A percentile compares a stretch with the other conserved stretches of the same genome.
Conservation (phyloP, 2,888 invertebrate species). For the Proisotoma minuta region DNA sequence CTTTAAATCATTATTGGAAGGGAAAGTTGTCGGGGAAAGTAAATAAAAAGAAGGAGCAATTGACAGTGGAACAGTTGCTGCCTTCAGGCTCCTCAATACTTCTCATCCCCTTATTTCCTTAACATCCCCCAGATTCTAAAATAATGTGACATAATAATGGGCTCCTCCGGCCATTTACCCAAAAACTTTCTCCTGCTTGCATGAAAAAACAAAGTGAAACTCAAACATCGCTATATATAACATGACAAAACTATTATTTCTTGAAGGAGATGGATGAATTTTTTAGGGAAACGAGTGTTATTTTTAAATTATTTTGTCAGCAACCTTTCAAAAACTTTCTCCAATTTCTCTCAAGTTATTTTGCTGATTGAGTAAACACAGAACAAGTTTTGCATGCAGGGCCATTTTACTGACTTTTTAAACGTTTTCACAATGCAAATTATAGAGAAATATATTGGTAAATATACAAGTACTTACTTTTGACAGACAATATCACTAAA, state of each 20-base stretch:
- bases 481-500: too few relatives aligned
- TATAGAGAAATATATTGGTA: too few relatives aligned
- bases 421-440: too few relatives aligned
- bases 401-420: too few relatives aligned
- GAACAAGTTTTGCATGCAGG: too few relatives aligned
- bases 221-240: neutral
- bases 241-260: conserved; percentile 7
- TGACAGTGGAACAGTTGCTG: neutral
- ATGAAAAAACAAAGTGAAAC: neutral
- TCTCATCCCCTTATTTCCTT: neutral
- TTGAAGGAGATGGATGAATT: conserved; percentile 7
- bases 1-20: neutral
- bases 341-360: too few relatives aligned
- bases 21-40: neutral
- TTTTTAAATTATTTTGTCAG: conserved; percentile 9
- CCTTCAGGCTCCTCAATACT: neutral
- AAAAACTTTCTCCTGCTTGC: neutral
- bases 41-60: neutral
- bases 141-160: conserved; percentile 6
- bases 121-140: neutral
- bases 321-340: conserved; percentile 5
- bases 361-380: too few relatives aligned
- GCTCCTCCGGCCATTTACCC: conserved; percentile 1
- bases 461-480: too few relatives aligned
- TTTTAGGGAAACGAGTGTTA: neutral